Evolutionary conservation across 2,113 vertebrate genomes (phyloP).

Genomic region (Nothobranchius furzeri): DNA sequence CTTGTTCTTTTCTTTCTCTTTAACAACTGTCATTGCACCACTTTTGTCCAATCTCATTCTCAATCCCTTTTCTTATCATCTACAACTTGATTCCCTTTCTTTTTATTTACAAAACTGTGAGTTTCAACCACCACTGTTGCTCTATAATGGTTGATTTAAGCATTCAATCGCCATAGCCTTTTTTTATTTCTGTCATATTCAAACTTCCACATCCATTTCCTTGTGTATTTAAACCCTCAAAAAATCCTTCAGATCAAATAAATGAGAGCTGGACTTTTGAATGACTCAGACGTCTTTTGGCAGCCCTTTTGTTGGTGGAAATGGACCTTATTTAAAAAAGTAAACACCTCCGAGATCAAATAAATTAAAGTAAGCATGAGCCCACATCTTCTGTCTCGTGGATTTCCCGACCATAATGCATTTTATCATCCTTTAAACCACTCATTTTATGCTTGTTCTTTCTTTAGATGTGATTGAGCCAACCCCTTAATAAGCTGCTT

Average conservation of each 20-base stretch:
- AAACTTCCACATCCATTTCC: constrained; percentile 4
- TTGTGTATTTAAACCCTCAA: constrained; percentile 4
- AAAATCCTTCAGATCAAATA: neutral
- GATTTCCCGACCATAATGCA: neutral
- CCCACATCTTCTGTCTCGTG: constrained; percentile 6
- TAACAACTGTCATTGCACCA: neutral
- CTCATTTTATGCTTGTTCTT: neutral
- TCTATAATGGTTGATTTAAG: no score
- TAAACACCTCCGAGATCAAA: constrained; percentile 31
- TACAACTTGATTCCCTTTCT: neutral
- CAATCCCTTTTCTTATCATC: no score
- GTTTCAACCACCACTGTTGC: neutral
- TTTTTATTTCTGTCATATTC: neutral
- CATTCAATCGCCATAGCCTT: neutral
- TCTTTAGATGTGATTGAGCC: constrained; percentile 10
- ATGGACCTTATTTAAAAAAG: constrained; percentile 33
- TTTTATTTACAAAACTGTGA: neutral
- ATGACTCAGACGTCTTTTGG: constrained; percentile 4
- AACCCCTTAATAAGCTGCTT: constrained; percentile 29
- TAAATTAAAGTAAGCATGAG: constrained; percentile 30
- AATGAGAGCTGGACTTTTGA: constrained; percentile 8
- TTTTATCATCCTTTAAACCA: constrained; percentile 6
- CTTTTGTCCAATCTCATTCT: neutral
- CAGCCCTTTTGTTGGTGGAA: constrained; percentile 1
- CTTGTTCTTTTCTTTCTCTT: neutral